Evolutionary conservation across 2,888 invertebrate genomes (phyloP).

Genomic region (Phaonia tiefii): DNA sequence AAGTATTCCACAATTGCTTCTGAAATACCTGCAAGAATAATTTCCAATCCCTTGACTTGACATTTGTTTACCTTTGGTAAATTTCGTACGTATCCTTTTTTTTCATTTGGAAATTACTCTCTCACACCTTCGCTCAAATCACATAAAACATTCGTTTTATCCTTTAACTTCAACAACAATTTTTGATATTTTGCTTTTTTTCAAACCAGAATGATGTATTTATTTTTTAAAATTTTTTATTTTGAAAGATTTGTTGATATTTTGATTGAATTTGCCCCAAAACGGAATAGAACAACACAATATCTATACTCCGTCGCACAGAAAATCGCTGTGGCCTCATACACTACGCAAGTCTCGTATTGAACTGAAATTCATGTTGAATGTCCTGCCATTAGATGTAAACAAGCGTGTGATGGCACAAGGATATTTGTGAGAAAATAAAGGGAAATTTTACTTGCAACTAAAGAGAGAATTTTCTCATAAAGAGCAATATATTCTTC

Average conservation of each 20-base stretch:
- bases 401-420: not conserved
- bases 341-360: constrained; percentile 63
- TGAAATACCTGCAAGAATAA: too few relatives aligned
- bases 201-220: too few relatives aligned
- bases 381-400: not conserved
- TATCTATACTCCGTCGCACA: constrained; percentile 55
- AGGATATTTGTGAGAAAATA: constrained; percentile 48
- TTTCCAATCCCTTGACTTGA: too few relatives aligned
- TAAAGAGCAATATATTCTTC: not conserved
- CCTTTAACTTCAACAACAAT: too few relatives aligned
- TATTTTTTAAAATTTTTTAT: too few relatives aligned
- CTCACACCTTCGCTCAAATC: too few relatives aligned
- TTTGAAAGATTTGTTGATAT: constrained; percentile 23
- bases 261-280: not conserved
- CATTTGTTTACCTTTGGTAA: too few relatives aligned
- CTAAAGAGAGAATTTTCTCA: not conserved
- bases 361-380: constrained; percentile 52
- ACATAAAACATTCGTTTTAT: too few relatives aligned
- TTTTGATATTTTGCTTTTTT: too few relatives aligned
- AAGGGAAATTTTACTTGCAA: constrained; percentile 46
- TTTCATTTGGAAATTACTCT: too few relatives aligned
- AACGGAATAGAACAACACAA: constrained; percentile 7
- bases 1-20: too few relatives aligned
- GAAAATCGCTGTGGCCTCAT: constrained; percentile 35
- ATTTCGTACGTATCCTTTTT: too few relatives aligned